These are phyloP conservation scores for Pogonophryne albipinna DNA, from an alignment of 2,797 vertebrate genomes.

Conservation along the genomic window DNA sequence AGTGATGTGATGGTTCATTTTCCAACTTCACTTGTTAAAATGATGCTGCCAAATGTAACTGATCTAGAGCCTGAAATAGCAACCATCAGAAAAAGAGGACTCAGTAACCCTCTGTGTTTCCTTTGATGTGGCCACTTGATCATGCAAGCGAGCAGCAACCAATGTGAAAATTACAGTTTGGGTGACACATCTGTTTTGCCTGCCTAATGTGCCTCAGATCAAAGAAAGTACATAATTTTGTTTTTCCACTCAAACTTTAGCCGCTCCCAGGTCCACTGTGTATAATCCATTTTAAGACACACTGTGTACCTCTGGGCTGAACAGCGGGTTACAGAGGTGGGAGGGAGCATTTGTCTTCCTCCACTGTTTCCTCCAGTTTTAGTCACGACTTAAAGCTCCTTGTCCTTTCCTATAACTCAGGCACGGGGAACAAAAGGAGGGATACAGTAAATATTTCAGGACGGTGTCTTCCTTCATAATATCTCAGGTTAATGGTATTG, in stretches of 20 bases:
- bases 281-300: conserved; percentile 70
- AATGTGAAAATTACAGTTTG: conserved; percentile 60
- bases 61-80: conserved; percentile 43
- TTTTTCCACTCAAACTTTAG: conserved; percentile 61
- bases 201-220: conserved; percentile 71
- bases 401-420: conserved; percentile 59
- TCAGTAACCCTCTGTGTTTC: conserved; percentile 28
- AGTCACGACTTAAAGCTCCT: conserved; percentile 61
- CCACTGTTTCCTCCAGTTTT: conserved; percentile 46
- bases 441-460: conserved; percentile 68
- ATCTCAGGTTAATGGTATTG: conserved; percentile 23
- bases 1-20: conserved; percentile 30
- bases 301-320: conserved; percentile 62
- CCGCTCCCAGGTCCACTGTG: conserved; percentile 68
- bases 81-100: conserved; percentile 38
- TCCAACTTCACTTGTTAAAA: conserved; percentile 35
- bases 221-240: conserved; percentile 71
- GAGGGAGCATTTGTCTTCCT: conserved; percentile 55
- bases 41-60: conserved; percentile 38
- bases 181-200: conserved; percentile 69
- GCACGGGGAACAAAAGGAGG: conserved; percentile 44
- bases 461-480: conserved; percentile 18
- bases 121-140: conserved; percentile 74
- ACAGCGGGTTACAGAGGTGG: conserved; percentile 48
- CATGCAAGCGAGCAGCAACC: conserved; percentile 63